Evolutionary conservation across 2,888 invertebrate genomes (phyloP), one percentile per base, ranked within the genome.

Genomic region (Epicampocera succincta): DNA sequence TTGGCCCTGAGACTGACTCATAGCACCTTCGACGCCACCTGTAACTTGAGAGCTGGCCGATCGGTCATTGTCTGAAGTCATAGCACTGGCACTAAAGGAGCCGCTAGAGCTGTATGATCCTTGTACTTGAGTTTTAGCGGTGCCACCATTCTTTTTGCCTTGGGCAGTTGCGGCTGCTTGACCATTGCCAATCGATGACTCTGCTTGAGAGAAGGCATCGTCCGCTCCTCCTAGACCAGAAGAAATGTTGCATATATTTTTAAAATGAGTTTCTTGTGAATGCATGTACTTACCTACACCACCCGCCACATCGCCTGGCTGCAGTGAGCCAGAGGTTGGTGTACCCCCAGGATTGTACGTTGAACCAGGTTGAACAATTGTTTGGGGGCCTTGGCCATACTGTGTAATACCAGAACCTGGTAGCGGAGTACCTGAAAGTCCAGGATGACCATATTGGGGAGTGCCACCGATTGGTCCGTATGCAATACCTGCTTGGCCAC

Each of bases 1-100:
- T 76, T 92, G 93, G 3, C 95, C 95, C 91, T 95, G 95, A 0
- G 96, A 95, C 77, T 93, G 94, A 89, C 96, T 96, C 77, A 93
- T 92, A 1, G 95, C 95, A 1, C 96, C 96, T 85, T 95, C 94
- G 86, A 94, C 93, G 73, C 94, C 94, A 8, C 96, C 96, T 54
- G 93, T 93, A 0, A 92, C 92, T 86, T 92, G 92, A 0, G 91
- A 89, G 87, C 94, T 94, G 2, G 95, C 95, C 58, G 95, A 95
- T 88, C 95, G 93, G 85, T 94, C 94, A 33, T 93, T 93, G 79
- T 96, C 96, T 46, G 94, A 94, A 13, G 95, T 95, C 90, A 95
- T 95, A 6, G 96, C 96, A 88, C 95, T 95, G 9, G 96, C 96
- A 83, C 95, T 95, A 88, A 97, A 96, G 0, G 95, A 94, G 13